Evolutionary conservation across 2,797 vertebrate species (phyloP).

Genomic region (Arctocebus calabarensis): DNA sequence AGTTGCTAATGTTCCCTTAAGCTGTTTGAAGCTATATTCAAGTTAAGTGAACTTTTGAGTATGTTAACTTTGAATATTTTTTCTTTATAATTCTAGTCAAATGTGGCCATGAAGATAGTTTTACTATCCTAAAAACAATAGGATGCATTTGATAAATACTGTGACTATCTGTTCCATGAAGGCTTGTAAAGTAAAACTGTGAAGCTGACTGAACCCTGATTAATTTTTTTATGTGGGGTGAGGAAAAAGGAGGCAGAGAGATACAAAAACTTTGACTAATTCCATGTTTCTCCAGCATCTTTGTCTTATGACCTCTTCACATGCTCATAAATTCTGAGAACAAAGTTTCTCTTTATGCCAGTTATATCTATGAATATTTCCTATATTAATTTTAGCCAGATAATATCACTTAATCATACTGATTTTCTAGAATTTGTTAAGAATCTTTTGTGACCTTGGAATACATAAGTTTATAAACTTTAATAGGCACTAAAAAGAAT

Average conservation of each 20-base stretch:
- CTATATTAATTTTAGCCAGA: neutral
- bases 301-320: neutral
- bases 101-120: neutral
- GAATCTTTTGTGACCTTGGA: neutral
- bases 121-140: neutral
- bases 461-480: neutral
- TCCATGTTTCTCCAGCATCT: neutral
- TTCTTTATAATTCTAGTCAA: neutral
- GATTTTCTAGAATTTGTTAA: neutral
- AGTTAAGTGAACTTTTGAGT: neutral
- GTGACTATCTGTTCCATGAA: neutral
- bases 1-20: neutral
- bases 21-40: neutral
- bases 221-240: neutral
- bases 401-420: neutral
- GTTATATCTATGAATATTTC: neutral
- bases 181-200: neutral
- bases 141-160: neutral
- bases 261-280: neutral
- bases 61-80: neutral
- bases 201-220: neutral
- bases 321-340: neutral
- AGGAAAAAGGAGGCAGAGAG: neutral
- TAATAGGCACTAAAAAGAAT: slow-evolving; percentile 9
- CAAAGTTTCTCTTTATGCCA: neutral